Conservation (phyloP, 92 coral and sea anemone species). For the Siderastrea siderea region DNA sequence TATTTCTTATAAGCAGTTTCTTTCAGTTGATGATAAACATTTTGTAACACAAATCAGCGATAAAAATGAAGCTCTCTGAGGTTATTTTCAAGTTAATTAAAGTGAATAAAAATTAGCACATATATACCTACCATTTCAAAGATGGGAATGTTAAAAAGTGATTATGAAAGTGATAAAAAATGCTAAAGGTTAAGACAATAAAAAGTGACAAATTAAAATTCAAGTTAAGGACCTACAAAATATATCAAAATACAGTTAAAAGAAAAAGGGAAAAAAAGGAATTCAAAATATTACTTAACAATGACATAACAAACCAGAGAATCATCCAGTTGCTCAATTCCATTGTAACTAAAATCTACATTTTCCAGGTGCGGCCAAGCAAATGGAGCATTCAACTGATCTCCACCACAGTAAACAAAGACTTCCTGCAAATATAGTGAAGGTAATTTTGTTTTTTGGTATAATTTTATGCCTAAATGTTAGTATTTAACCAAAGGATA, state of each 20-base stretch:
- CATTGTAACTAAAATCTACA: slow-evolving; percentile 91
- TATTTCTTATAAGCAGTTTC: no score
- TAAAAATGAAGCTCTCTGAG: neutral
- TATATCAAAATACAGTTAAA: no score
- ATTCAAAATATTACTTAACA: neutral
- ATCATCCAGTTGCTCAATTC: slow-evolving; percentile 84
- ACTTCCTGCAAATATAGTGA: slow-evolving; percentile 69
- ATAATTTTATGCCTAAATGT: no score
- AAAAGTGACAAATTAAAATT: no score
- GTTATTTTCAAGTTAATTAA: no score
- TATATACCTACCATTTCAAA: no score
- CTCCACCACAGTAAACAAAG: slow-evolving; percentile 92
- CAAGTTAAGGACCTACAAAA: no score
- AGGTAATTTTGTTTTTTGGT: no score
- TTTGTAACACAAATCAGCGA: neutral
- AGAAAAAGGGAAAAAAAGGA: neutral
- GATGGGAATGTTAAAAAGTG: no score
- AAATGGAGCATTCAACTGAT: slow-evolving; percentile 82
- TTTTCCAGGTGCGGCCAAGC: slow-evolving; percentile 86
- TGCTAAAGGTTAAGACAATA: no score
- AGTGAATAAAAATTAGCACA: no score
- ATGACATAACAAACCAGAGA: slow-evolving; percentile 78
- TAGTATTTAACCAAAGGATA: neutral
- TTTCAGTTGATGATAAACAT: neutral
- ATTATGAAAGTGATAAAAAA: no score